Evolutionary conservation across 2,888 invertebrate species (phyloP).

Genomic region (Eumerus sabulonum): DNA sequence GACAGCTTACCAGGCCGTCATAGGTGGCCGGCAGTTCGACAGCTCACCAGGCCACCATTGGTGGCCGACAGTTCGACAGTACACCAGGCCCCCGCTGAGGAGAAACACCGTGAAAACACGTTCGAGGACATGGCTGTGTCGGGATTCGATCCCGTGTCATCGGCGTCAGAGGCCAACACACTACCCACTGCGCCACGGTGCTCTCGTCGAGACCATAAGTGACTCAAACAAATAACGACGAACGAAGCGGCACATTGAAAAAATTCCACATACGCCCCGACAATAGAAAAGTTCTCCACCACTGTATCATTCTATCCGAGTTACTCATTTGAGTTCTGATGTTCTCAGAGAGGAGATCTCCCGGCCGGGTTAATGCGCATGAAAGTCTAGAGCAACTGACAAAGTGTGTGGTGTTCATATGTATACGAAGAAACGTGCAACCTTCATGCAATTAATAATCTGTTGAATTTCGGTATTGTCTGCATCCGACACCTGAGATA

Average conservation of each 20-base stretch:
- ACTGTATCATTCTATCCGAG: slow-evolving; percentile 14
- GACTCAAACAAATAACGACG: no score
- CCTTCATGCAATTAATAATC: slow-evolving; percentile 50
- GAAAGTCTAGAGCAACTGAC: slow-evolving; percentile 25
- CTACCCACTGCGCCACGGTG: no score
- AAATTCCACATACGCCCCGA: slow-evolving; percentile 49
- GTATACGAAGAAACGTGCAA: slow-evolving; percentile 14
- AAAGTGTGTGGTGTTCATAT: slow-evolving; percentile 39
- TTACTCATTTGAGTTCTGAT: slow-evolving; percentile 15
- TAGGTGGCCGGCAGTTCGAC: no score
- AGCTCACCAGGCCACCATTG: no score
- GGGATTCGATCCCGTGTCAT: no score
- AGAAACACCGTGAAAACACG: no score
- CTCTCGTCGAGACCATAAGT: no score
- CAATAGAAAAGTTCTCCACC: slow-evolving; percentile 3
- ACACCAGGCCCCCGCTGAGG: no score
- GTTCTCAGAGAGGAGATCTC: background rate
- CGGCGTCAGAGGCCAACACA: no score
- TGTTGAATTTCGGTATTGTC: slow-evolving; percentile 61
- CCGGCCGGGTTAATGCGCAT: slow-evolving; percentile 36
- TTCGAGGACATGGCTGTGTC: no score
- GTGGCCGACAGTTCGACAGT: no score
- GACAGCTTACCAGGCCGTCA: no score
- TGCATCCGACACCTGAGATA: slow-evolving; percentile 15
- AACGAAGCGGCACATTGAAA: background rate